phyloP scores from a whole-genome alignment of 2,797 vertebrate species.

The Leuciscus waleckii region DNA sequence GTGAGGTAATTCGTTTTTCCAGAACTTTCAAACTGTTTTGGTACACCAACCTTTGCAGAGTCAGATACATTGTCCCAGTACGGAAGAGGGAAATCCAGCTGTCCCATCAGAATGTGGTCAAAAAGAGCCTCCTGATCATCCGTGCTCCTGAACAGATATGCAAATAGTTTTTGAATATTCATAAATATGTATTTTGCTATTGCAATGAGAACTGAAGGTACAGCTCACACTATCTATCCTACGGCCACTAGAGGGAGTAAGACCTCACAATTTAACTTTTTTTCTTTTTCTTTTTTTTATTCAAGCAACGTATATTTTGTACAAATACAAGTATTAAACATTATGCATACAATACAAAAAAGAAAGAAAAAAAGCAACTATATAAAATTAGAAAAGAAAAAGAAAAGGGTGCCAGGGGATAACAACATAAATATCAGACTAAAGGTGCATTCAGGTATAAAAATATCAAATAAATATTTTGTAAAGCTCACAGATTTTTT shows the following conservation, averaged over 20 bases:
- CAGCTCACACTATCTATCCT: not conserved
- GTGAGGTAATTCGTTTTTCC: not conserved
- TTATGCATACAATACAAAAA: no score
- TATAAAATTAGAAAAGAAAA: no score
- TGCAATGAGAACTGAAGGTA: not conserved
- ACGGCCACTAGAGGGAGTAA: constrained; percentile 49
- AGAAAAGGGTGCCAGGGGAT: no score
- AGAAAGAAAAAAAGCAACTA: no score
- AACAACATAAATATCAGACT: no score
- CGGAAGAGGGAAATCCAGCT: constrained; percentile 91
- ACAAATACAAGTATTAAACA: no score
- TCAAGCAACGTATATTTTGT: no score
- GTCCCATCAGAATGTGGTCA: constrained; percentile 91
- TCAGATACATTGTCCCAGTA: constrained; percentile 96
- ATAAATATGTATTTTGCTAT: not conserved
- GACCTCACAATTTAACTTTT: not conserved
- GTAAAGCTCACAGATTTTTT: no score
- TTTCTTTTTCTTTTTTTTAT: no score
- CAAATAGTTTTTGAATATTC: not conserved
- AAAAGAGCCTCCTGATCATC: constrained; percentile 94
- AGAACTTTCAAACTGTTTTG: not conserved
- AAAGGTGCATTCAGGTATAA: no score
- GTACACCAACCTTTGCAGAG: constrained; percentile 85
- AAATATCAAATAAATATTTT: no score
- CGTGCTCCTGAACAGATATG: constrained; percentile 75